Base-by-base conservation (phyloP, 1,140 invertebrate species). In the Mesaphorura yosii region DNA sequence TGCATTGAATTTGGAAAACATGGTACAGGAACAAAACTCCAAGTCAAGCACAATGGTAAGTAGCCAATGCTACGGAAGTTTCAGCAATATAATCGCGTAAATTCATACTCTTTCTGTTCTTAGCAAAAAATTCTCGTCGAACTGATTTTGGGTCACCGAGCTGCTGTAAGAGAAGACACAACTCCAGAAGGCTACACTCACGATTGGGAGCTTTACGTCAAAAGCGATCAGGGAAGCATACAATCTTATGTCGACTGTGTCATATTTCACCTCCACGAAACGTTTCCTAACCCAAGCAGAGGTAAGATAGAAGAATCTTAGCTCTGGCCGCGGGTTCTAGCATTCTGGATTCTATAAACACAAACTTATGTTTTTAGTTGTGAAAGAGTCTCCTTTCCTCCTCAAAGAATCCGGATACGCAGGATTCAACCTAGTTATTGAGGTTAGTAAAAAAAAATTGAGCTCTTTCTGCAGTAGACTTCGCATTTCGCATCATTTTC, bases 151-250 rank as follows among this genome's bases (percentile, higher is more conserved):
- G 91, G 91, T 29, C 91, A 97, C 69, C 77, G 80, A 66, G 86
- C 91, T 55, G 77, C 77, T 44, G 71, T 91, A 56, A 78, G 83
- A 64, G 77, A 77, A 17, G 83, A 85, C 66, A 78, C 76, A 55
- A 90, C 87, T 7, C 76, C 78, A 17, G 84, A 91, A 69, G 89
- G 87, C 15, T 94, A 88, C 65, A 96, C 92, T 58, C 93, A 97
- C 73, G 91, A 96, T 68, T 97, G 93, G 93, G 87, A 89, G 69
- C 81, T 96, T n/a, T 96, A 86, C 75, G 86, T 97, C 3, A 75
- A 84, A 60, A 90, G 90, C 51, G 86, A 93, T 64, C 81, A 82
- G 58, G 77, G 80, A 55, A 81, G 88, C 64, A 91, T 96, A 60
- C 79, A 88, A 60, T 76, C 86, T 66, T 96, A 88, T 76, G 79